Evolutionary conservation across 2,113 vertebrate species (phyloP).

Genomic region (Oreochromis aureus): DNA sequence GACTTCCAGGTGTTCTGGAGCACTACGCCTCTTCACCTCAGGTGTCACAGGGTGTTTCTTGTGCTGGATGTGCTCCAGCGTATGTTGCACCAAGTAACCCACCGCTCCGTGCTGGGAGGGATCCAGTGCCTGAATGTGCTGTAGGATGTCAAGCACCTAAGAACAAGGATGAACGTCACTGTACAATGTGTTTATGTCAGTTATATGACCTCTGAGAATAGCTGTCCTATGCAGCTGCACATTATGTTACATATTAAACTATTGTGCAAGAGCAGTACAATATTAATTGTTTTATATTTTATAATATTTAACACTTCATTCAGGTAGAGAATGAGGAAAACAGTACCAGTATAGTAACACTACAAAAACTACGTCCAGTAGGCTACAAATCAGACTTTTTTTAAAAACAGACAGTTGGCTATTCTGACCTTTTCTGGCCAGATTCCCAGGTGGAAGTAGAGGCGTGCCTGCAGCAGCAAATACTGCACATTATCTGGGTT

Average conservation of each 20-base stretch:
- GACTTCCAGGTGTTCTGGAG: conserved; percentile 85
- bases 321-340: not conserved
- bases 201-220: rapidly evolving
- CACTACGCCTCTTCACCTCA: conserved; percentile 82
- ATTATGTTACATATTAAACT: not conserved
- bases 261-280: not conserved
- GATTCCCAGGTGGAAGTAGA: conserved; percentile 98
- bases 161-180: not conserved
- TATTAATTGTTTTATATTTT: not conserved
- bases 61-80: conserved; percentile 93
- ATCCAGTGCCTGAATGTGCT: conserved; percentile 93
- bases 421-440: conserved; percentile 95
- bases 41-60: conserved; percentile 85
- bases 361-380: not conserved
- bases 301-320: not conserved
- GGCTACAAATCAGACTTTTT: not conserved
- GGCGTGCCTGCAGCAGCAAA: conserved; percentile 89
- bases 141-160: conserved; percentile 95
- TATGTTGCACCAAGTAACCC: conserved; percentile 93
- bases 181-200: not conserved
- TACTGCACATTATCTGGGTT: conserved; percentile 97
- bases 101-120: conserved; percentile 93
- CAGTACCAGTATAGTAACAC: rapidly evolving
- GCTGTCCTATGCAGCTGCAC: not conserved
- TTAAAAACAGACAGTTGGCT: not conserved